Conservation (phyloP, 2,888 invertebrate species). For the Leuctra nigra region DNA sequence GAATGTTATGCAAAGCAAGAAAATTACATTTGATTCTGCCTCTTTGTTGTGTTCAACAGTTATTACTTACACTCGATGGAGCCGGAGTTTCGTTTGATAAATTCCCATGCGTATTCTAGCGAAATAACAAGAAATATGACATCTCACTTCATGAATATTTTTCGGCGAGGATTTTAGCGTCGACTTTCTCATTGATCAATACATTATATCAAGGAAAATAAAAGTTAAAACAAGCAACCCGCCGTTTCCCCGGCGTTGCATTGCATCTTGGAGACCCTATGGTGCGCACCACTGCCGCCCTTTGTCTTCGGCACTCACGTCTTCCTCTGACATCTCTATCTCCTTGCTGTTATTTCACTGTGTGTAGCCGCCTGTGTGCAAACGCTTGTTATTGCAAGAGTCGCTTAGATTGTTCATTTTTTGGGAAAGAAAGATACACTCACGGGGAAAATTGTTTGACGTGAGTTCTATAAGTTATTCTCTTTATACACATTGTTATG, state of each 20-base stretch:
- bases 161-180: neutral
- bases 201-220: neutral
- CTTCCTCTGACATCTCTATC: constrained; percentile 21
- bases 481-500: no score
- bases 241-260: neutral
- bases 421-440: neutral
- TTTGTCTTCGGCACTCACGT: no score
- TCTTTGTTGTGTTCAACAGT: neutral
- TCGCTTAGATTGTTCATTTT: constrained; percentile 6
- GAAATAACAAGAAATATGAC: neutral
- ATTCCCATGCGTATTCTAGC: neutral
- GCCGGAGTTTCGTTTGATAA: neutral
- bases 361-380: constrained; percentile 15
- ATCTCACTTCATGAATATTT: neutral
- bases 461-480: constrained; percentile 11
- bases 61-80: neutral
- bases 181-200: neutral
- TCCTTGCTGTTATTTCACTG: constrained; percentile 20
- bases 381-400: constrained; percentile 15
- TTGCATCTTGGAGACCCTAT: neutral
- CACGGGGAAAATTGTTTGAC: constrained; percentile 1
- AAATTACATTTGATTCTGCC: neutral
- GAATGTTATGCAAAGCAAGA: no score
- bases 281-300: constrained; percentile 12
- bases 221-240: neutral